These are phyloP conservation scores for Etheostoma perlongum DNA, from an alignment of 2,797 vertebrate species.

Conservation along the genomic window DNA sequence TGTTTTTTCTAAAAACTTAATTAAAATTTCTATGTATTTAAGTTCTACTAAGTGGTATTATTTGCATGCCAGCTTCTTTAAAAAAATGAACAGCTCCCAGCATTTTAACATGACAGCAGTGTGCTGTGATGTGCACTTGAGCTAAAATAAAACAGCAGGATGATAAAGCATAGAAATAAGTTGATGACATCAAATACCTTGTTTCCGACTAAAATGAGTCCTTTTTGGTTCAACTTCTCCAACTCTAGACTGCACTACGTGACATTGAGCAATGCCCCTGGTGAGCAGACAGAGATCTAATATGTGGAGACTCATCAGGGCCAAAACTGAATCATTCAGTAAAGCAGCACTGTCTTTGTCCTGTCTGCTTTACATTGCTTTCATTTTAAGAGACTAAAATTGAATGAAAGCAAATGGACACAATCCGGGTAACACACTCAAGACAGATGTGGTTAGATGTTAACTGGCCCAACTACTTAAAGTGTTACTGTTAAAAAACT, in stretches of 20 bases:
- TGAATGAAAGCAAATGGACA: neutral
- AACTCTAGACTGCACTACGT: neutral
- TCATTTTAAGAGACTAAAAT: neutral
- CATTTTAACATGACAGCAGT: neutral
- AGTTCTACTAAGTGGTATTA: conserved; percentile 42
- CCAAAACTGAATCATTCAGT: conserved; percentile 8
- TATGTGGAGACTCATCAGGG: conserved; percentile 13
- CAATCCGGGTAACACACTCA: neutral
- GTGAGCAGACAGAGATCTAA: conserved; percentile 8
- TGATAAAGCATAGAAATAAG: neutral
- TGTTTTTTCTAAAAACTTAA: conserved; percentile 93
- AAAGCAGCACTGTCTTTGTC: neutral
- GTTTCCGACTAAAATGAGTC: neutral
- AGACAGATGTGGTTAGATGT: neutral
- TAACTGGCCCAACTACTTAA: neutral
- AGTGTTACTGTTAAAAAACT: neutral
- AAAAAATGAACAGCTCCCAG: neutral
- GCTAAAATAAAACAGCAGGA: neutral
- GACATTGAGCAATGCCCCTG: neutral
- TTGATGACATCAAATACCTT: no score
- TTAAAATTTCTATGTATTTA: conserved; percentile 98
- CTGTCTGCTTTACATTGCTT: neutral
- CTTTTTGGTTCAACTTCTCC: neutral
- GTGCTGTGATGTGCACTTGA: neutral
- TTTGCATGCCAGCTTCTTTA: conserved; percentile 15